Conservation (phyloP, 2,797 vertebrate genomes). For the Tinamus major region DNA sequence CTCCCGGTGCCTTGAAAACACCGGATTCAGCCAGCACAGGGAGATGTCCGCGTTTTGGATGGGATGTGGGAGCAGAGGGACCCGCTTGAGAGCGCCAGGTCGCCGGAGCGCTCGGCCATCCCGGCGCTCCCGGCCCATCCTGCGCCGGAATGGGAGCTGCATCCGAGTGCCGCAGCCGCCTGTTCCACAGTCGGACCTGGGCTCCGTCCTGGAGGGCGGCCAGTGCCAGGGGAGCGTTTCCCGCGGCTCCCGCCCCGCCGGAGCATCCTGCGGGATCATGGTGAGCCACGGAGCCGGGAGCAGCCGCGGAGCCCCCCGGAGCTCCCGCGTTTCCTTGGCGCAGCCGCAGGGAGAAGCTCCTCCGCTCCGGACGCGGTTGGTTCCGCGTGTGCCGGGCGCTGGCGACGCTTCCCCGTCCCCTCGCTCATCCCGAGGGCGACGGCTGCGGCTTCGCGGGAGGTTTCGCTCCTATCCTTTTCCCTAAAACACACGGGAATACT, state of each 20-base stretch:
- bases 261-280: neutral
- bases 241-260: neutral
- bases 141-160: neutral
- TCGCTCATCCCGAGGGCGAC: rapidly evolving
- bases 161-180: neutral
- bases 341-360: neutral
- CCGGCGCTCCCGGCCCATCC: no score
- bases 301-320: neutral
- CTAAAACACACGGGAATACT: rapidly evolving
- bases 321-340: neutral
- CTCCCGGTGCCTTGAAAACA: neutral
- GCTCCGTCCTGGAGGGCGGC: neutral
- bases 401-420: neutral
- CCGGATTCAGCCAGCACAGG: neutral
- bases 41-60: rapidly evolving
- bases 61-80: rapidly evolving
- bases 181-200: neutral
- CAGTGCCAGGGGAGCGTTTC: neutral
- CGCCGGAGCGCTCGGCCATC: neutral
- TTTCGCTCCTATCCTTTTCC: no score
- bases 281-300: no score
- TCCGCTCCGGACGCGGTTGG: neutral
- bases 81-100: neutral
- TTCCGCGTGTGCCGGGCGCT: rapidly evolving
- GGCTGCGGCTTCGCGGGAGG: neutral